These are phyloP conservation scores for Rhamnusium bicolor DNA, from an alignment of 2,888 invertebrate species.

Conservation along the genomic window DNA sequence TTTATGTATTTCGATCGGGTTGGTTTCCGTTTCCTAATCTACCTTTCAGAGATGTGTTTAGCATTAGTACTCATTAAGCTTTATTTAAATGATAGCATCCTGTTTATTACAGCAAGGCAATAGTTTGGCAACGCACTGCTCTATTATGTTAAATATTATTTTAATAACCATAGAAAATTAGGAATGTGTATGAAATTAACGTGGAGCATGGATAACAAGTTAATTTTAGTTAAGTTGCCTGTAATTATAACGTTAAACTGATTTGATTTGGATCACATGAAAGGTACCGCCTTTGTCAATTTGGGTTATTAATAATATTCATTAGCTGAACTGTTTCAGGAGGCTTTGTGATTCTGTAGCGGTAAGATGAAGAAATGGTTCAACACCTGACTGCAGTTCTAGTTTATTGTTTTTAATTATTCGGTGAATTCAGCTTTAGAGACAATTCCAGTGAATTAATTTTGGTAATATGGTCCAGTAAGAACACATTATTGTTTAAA, in stretches of 20 bases:
- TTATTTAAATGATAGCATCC: no score
- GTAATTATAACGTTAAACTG: conserved; percentile 35
- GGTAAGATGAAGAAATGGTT: not conserved
- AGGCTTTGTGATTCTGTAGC: not conserved
- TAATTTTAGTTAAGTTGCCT: conserved; percentile 35
- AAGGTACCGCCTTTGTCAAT: conserved; percentile 22
- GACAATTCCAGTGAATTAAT: no score
- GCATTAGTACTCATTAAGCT: no score
- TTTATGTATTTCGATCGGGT: no score
- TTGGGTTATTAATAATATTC: not conserved
- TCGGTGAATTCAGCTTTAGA: not conserved
- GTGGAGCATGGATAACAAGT: not conserved
- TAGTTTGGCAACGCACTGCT: not conserved
- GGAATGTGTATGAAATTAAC: not conserved
- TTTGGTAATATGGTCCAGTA: no score
- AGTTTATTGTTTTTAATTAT: not conserved
- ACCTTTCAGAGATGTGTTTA: no score
- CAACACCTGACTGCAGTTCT: not conserved
- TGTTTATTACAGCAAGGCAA: not conserved
- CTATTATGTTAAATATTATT: not conserved
- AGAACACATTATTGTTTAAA: no score
- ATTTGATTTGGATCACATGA: conserved; percentile 38
- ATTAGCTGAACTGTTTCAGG: not conserved
- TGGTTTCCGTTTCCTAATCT: no score
- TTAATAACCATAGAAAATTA: not conserved